Conservation (phyloP, 2,113 vertebrate species). For the Serinus canaria region DNA sequence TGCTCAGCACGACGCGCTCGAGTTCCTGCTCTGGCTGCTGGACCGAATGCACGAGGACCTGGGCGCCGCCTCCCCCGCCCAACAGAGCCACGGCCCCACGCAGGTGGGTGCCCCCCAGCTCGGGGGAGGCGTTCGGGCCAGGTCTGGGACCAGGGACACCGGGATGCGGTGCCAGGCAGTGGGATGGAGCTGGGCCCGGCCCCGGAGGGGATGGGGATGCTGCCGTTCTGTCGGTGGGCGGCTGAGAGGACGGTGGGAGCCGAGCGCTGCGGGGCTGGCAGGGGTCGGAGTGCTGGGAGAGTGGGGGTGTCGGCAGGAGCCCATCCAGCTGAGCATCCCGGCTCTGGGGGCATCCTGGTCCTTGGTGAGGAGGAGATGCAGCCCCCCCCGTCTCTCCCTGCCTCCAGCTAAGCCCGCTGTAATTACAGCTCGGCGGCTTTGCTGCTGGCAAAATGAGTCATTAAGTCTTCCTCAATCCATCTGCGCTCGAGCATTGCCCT, state of each 20-base stretch:
- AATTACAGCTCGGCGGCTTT: slow-evolving; percentile 29
- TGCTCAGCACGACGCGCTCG: slow-evolving; percentile 90
- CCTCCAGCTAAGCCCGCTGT: background rate
- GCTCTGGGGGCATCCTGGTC: background rate
- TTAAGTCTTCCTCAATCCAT: slow-evolving; percentile 2
- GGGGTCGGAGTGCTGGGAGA: background rate
- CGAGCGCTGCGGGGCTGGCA: background rate
- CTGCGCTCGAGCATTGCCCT: background rate
- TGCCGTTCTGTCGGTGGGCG: fast-evolving
- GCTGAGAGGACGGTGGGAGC: background rate
- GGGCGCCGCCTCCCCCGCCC: slow-evolving; percentile 67
- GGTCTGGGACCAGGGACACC: background rate
- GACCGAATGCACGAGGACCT: slow-evolving; percentile 90
- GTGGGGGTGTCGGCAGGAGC: fast-evolving
- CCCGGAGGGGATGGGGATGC: fast-evolving
- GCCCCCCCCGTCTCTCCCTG: too few species aligned
- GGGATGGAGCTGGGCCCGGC: background rate
- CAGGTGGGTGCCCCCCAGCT: slow-evolving; percentile 75
- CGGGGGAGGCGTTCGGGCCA: fast-evolving
- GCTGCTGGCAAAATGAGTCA: slow-evolving; percentile 8
- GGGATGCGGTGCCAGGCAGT: fast-evolving
- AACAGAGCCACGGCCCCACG: slow-evolving; percentile 45
- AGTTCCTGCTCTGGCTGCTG: slow-evolving; percentile 95
- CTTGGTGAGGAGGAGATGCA: background rate
- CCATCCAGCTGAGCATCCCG: fast-evolving